Conservation (phyloP, 2,797 vertebrate genomes). For the Alauda arvensis region DNA sequence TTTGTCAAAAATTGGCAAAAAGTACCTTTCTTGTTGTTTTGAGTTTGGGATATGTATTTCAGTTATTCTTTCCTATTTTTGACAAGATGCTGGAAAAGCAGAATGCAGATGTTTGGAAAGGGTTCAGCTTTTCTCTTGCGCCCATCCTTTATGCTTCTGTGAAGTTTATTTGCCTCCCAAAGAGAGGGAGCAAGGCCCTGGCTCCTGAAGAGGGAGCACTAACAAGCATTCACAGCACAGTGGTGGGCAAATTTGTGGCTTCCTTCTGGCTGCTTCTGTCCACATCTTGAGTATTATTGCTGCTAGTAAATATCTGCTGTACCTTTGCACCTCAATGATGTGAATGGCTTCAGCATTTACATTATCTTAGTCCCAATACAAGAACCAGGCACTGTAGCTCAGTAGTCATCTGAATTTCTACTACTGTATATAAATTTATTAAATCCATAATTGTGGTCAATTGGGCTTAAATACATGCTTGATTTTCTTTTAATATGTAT, state of each 20-base stretch:
- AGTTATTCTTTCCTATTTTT: background rate
- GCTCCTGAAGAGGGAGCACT: background rate
- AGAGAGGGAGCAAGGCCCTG: background rate
- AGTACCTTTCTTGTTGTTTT: background rate
- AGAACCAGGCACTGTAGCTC: background rate
- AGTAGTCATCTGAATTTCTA: background rate
- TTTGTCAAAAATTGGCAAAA: background rate
- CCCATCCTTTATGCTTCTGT: background rate
- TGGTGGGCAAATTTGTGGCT: background rate
- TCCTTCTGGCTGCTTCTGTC: background rate
- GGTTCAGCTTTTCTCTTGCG: background rate
- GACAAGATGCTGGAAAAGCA: background rate
- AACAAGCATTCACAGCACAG: background rate
- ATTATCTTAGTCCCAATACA: background rate
- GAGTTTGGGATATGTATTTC: background rate
- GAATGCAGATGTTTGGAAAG: background rate
- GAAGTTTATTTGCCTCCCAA: background rate
- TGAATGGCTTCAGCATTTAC: background rate
- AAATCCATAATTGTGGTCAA: background rate
- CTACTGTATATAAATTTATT: background rate
- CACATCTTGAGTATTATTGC: background rate
- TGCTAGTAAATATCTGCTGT: background rate
- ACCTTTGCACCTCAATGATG: accelerated
- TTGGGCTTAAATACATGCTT: background rate
- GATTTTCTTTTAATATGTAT: background rate